Evolutionary conservation across 2,888 invertebrate species (phyloP), one percentile per base, ranked within the genome.

Genomic region (Polymixis lichenea): DNA sequence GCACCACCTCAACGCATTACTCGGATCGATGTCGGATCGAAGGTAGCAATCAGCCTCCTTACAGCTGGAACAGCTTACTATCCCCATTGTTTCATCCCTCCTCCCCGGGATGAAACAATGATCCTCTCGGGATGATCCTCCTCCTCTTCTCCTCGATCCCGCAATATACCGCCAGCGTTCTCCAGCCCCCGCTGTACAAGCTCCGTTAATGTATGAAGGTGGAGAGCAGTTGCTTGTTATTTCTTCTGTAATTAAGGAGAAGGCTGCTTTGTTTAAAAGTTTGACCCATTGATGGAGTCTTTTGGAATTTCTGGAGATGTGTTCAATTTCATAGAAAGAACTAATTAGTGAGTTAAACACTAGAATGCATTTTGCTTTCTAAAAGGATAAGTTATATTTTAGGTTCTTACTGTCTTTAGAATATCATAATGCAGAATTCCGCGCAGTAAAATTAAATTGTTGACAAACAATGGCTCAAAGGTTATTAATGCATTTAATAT

Each of bases 1-100:
- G 22, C 66, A 66, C 56, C 11, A 0, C 51, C 43, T n/a, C 79
- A 88, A 85, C 85, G 85, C 90, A 91, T 92, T 92, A 92, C 90
- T 82, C 82, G 91, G 94, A 94, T 95, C 94, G 94, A 95, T 93
- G 94, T 95, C 94, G 92, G 93, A 94, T 94, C 93, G 94, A 93
- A 94, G 88, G 87, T 82, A 86, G 92, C 92, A 93, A 94, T 95
- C 94, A 93, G 90, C 87, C 86, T 78, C 75, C 91, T 93, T 91
- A 90, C 92, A 89, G 88, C 90, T 89, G 88, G 88, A 90, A 91
- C 83, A 83, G 83, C 91, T 88, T 83, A 88, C 88, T 85, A 87
- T 89, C 81, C 81, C 84, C 82, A 89, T 90, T 89, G 89, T 90
- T 87, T 87, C 81, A 84, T 78, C 61, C 56, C 64, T 9, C n/a